Percentiles rank a stretch among this genome's conserved stretches.
phyloP scores from a whole-genome alignment of 1,140 invertebrate species.

The Venustaconcha ellipsiformis region DNA sequence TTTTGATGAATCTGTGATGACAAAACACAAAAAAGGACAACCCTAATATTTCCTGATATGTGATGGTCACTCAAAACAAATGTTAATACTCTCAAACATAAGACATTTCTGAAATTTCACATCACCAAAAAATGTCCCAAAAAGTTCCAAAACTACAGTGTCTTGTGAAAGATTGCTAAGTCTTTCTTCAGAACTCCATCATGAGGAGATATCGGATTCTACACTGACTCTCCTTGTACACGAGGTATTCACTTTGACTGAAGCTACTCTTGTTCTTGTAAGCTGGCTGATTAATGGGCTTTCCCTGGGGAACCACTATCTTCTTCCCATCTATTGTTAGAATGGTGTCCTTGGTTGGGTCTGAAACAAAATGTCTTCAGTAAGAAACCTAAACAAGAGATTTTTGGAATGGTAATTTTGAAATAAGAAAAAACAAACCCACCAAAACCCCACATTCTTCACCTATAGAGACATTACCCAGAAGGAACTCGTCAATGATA shows the following conservation, averaged over 20 bases:
- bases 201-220: slow-evolving; percentile 67
- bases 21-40: too few relatives aligned
- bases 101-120: too few relatives aligned
- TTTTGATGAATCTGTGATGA: too few relatives aligned
- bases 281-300: slow-evolving; percentile 50
- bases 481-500: too few relatives aligned
- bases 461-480: too few relatives aligned
- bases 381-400: neutral
- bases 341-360: slow-evolving; percentile 60
- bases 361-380: slow-evolving; percentile 46
- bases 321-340: slow-evolving; percentile 64
- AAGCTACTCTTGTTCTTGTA: slow-evolving; percentile 57
- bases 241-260: slow-evolving; percentile 69
- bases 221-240: slow-evolving; percentile 69
- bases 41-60: too few relatives aligned
- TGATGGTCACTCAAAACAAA: too few relatives aligned
- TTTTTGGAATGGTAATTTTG: neutral
- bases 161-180: neutral
- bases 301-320: slow-evolving; percentile 68
- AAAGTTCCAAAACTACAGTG: too few relatives aligned
- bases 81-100: too few relatives aligned
- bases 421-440: neutral
- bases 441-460: too few relatives aligned
- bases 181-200: slow-evolving; percentile 47
- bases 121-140: too few relatives aligned